Evolutionary conservation across 2,888 invertebrate genomes (phyloP).

Genomic region (Acleris sparsana): DNA sequence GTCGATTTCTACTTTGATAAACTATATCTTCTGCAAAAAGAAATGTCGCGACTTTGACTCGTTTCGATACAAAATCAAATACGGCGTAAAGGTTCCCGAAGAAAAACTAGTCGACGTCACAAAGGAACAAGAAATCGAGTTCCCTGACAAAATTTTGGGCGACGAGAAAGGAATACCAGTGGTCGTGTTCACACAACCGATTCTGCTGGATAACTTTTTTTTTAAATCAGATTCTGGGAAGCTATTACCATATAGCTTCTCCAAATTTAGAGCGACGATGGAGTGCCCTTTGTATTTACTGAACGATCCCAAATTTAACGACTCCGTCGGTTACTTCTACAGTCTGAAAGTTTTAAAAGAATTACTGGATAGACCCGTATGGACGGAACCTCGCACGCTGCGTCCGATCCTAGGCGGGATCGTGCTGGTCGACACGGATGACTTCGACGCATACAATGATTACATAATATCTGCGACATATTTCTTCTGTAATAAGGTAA

Average conservation of each 20-base stretch:
- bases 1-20: slow-evolving; percentile 52
- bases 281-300: slow-evolving; percentile 54
- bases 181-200: slow-evolving; percentile 47
- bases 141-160: slow-evolving; percentile 55
- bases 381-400: slow-evolving; percentile 52
- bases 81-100: slow-evolving; percentile 41
- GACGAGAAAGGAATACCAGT: slow-evolving; percentile 58
- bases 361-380: slow-evolving; percentile 43
- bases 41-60: slow-evolving; percentile 55
- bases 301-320: slow-evolving; percentile 48
- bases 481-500: slow-evolving; percentile 51
- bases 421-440: slow-evolving; percentile 49
- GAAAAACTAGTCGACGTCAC: slow-evolving; percentile 46
- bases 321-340: slow-evolving; percentile 57
- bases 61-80: slow-evolving; percentile 48
- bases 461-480: slow-evolving; percentile 57
- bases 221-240: slow-evolving; percentile 39
- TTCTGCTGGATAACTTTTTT: slow-evolving; percentile 52
- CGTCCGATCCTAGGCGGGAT: slow-evolving; percentile 52
- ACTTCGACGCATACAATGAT: slow-evolving; percentile 59
- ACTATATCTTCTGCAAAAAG: slow-evolving; percentile 52
- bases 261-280: slow-evolving; percentile 50
- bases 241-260: slow-evolving; percentile 46
- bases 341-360: slow-evolving; percentile 55
- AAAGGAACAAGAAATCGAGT: slow-evolving; percentile 52